Conservation (phyloP, 2,113 vertebrate species). For the Poicephalus meyeri region DNA sequence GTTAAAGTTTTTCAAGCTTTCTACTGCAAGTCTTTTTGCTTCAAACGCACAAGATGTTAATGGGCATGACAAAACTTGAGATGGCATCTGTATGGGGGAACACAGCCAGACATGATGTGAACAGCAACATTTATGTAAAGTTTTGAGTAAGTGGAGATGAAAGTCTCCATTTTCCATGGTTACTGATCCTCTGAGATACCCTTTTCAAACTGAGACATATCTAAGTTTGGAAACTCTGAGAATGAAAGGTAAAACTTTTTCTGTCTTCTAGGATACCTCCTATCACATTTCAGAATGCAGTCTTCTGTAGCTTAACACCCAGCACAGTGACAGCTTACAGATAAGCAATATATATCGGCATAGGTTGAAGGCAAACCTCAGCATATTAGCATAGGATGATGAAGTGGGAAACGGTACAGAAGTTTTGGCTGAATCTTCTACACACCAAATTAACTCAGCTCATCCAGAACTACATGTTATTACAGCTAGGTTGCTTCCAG, state of each 20-base stretch:
- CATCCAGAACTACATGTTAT: not conserved
- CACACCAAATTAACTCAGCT: not conserved
- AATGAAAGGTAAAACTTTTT: not conserved
- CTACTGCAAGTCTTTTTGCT: not conserved
- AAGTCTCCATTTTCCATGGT: not conserved
- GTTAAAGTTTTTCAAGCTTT: not conserved
- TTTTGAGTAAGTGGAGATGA: not conserved
- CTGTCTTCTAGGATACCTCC: not conserved
- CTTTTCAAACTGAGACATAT: not conserved
- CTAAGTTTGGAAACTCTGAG: not conserved
- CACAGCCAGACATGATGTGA: not conserved
- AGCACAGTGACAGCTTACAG: not conserved
- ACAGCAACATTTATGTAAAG: not conserved
- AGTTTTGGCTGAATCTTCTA: not conserved
- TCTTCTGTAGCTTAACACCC: not conserved
- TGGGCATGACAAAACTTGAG: not conserved
- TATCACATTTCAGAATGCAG: not conserved
- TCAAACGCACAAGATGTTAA: not conserved
- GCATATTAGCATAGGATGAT: not conserved
- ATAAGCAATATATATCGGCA: not conserved
- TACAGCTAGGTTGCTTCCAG: not conserved
- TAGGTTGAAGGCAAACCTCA: not conserved
- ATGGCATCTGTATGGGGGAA: not conserved
- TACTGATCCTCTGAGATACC: not conserved
- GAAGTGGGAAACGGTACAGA: not conserved